Base-by-base conservation (phyloP, 2,113 vertebrate species). In the Halichoeres trimaculatus region DNA sequence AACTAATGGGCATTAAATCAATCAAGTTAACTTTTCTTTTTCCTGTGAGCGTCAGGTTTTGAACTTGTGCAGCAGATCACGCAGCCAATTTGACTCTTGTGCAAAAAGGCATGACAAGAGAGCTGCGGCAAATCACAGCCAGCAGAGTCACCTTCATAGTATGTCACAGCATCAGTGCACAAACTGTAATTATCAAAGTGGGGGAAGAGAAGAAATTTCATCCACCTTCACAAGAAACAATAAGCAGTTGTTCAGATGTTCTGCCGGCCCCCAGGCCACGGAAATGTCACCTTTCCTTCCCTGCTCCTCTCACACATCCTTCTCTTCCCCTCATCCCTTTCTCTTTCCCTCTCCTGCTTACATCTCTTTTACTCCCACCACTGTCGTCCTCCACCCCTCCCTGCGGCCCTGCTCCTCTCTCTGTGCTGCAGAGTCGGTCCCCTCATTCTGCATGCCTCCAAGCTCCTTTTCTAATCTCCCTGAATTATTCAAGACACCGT, bases 401-500 rank as follows among this genome's bases (percentile, higher is more conserved):
- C 51, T 58, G 65, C 10, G 14, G 45, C 74, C 34, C 54, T 48
- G 55, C 81, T 52, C 59, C 66, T 63, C 72, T 63, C 72, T 47
- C 79, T 63, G 71, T 52, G 38, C 53, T 45, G 50, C 47, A 63
- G 62, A 59, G 53, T 58, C 23, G 36, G 57, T 57, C 69, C 57
- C 55, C 68, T 78, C 48, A 54, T 64, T 83, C 84, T 60, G 62
- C 81, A 80, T 77, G 83, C 77, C 70, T 80, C 74, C 55, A 63
- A 85, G 68, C 57, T 20, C 53, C 72, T 75, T 51, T 19, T 50
- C 55, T 85, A 76, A 81, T 85, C 74, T 76, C 26, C 61, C 74
- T 68, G 52, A 81, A 88, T 86, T 72, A 86, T 84, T 86, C 84
- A 85, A 71, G 8, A 78, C 66, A 81, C 60, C 68, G 66, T 80